Evolutionary conservation across 2,797 vertebrate species (phyloP).

Genomic region (Ctenochaetus hawaiiensis): DNA sequence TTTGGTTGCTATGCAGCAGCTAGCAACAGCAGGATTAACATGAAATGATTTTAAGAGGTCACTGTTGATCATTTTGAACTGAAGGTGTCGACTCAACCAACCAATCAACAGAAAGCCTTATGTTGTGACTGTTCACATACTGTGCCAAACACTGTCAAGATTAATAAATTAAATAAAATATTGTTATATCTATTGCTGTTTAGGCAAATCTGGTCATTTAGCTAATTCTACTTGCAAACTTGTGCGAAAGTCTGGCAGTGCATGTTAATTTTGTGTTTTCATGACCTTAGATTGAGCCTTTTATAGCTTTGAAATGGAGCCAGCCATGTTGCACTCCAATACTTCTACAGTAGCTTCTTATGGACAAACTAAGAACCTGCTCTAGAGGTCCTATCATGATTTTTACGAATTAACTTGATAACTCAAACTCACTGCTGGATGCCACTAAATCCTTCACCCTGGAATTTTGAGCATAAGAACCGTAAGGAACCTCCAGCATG

Average conservation of each 20-base stretch:
- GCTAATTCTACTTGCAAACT: too few relatives aligned
- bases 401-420: too few relatives aligned
- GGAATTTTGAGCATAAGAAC: background rate
- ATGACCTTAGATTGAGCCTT: too few relatives aligned
- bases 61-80: conserved; percentile 53
- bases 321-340: too few relatives aligned
- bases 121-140: background rate
- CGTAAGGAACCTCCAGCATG: background rate
- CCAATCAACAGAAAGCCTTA: background rate
- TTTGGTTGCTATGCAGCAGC: conserved; percentile 55
- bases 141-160: background rate
- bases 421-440: too few relatives aligned
- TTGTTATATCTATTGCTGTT: background rate
- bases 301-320: too few relatives aligned
- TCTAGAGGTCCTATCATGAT: too few relatives aligned
- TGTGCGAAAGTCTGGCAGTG: too few relatives aligned
- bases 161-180: background rate
- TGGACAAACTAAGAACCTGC: too few relatives aligned
- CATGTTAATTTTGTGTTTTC: too few relatives aligned
- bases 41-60: conserved; percentile 56
- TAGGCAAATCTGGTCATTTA: background rate
- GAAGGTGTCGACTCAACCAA: conserved; percentile 3
- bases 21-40: conserved; percentile 44
- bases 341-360: too few relatives aligned
- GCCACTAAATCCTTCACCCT: too few relatives aligned